A percentile compares a stretch with the other conserved stretches of the same genome.
Conservation (phyloP, 2,797 vertebrate species). For the Pantherophis vulpinus region DNA sequence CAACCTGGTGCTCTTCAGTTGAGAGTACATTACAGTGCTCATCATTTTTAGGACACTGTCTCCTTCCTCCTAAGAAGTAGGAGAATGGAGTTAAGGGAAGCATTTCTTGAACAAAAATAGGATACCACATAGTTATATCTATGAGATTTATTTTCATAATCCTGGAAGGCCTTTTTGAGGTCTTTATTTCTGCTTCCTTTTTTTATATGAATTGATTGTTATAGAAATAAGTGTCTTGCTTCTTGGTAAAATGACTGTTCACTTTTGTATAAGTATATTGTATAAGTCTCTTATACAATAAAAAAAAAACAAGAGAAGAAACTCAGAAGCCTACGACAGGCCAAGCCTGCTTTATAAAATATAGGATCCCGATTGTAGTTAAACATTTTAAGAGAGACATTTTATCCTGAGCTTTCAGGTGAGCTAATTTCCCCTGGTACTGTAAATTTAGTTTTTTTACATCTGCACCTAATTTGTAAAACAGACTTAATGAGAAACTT, state of each 20-base stretch:
- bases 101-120: not conserved
- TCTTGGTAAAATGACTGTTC: conserved; percentile 39
- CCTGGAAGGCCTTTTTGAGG: not conserved
- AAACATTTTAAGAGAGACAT: conserved; percentile 66
- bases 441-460: conserved; percentile 74
- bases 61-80: not conserved
- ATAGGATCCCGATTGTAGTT: conserved; percentile 61
- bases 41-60: not conserved
- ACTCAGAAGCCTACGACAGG: conserved; percentile 50
- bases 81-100: conserved; percentile 9
- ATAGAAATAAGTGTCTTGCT: conserved; percentile 19
- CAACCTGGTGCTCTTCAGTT: not conserved
- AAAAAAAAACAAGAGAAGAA: conserved; percentile 55
- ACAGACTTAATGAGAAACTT: conserved; percentile 86
- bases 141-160: conserved; percentile 22
- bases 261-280: not conserved
- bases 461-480: conserved; percentile 86
- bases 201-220: not conserved
- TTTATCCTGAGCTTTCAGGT: conserved; percentile 73
- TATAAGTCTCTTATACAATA: conserved; percentile 28
- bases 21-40: not conserved
- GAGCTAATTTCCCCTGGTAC: conserved; percentile 74
- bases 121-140: conserved; percentile 7
- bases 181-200: conserved; percentile 15
- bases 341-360: conserved; percentile 54